Evolutionary conservation across 2,888 invertebrate genomes (phyloP), one percentile per base, ranked within the genome.

Genomic region (Agriopis aurantiaria): DNA sequence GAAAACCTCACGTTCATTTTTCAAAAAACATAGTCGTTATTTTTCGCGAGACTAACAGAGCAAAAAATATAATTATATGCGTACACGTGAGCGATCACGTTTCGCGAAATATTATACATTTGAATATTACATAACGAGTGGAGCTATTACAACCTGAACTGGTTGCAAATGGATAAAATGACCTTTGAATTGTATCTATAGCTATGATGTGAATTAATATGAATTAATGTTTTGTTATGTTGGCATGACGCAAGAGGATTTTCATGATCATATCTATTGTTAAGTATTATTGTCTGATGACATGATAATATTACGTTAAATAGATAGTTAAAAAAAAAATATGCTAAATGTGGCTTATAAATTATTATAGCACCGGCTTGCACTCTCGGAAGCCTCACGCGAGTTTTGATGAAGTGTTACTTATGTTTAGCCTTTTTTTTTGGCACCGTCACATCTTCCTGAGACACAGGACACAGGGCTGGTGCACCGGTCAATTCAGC

Each of bases 31-130:
- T 7, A 17, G 2, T 3, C 7, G 41, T 11, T 11, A n/a, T 10
- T 43, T 17, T 43, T 12, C 17, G 14, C 14, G 14, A 56, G 40
- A 12, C 55, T 43, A 56, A 56, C 56, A 41, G 48, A n/a, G 11
- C 62, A 69, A 69, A 51, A 60, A 65, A 43, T 5, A 11, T 46
- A 49, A 55, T 55, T 14, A n/a, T 40, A 49, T 51, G 3, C 12
- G 52, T 14, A 53, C 70, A 70, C 70, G 70, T 70, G 66, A 58
- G 33, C 46, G 41, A 7, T 63, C 70, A 70, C 70, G 66, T 70
- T 70, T 66, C 41, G 65, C 58, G 62, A 63, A 70, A 61, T 40
- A 69, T 52, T 46, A 62, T 52, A 65, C 58, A 63, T 59, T 68
- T 12, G 46, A 65, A 65, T 57, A 58, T 70, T 70, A 70, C 66